phyloP scores from a whole-genome alignment of 1,140 invertebrate species.

The Telenomus remus region DNA sequence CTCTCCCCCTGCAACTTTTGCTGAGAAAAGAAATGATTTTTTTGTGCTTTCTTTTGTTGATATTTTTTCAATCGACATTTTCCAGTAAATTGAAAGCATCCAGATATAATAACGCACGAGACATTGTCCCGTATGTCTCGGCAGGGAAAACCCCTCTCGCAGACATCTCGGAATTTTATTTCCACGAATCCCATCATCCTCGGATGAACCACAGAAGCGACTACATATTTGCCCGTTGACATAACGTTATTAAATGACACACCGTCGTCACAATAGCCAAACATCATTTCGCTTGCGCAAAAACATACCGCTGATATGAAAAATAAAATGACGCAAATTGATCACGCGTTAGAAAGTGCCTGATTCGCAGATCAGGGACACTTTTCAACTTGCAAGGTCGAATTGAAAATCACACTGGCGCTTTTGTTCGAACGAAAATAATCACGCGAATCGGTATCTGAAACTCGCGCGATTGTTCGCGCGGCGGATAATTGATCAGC shows the following conservation, averaged over 20 bases:
- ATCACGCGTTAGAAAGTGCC: neutral
- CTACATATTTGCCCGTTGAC: neutral
- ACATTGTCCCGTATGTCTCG: no score
- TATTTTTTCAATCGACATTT: no score
- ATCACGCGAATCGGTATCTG: slow-evolving; percentile 40
- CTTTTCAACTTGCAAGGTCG: slow-evolving; percentile 23
- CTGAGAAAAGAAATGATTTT: no score
- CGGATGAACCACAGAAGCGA: neutral
- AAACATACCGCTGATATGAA: neutral
- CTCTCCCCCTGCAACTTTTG: no score
- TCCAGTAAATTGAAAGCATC: no score
- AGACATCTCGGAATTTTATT: no score
- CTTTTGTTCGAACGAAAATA: slow-evolving; percentile 15
- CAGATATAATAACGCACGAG: no score
- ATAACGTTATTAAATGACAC: slow-evolving; percentile 9
- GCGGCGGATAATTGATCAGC: slow-evolving; percentile 23
- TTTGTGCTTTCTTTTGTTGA: no score
- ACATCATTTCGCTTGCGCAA: neutral
- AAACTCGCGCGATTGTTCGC: slow-evolving; percentile 22
- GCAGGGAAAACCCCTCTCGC: no score
- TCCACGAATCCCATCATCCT: no score
- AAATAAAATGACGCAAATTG: slow-evolving; percentile 13
- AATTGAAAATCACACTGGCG: slow-evolving; percentile 20
- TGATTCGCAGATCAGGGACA: no score
- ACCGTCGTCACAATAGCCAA: slow-evolving; percentile 2